A percentile compares a stretch with the other conserved stretches of the same genome.
phyloP scores from a whole-genome alignment of 2,888 invertebrate species.

The Nymphalis polychloros region DNA sequence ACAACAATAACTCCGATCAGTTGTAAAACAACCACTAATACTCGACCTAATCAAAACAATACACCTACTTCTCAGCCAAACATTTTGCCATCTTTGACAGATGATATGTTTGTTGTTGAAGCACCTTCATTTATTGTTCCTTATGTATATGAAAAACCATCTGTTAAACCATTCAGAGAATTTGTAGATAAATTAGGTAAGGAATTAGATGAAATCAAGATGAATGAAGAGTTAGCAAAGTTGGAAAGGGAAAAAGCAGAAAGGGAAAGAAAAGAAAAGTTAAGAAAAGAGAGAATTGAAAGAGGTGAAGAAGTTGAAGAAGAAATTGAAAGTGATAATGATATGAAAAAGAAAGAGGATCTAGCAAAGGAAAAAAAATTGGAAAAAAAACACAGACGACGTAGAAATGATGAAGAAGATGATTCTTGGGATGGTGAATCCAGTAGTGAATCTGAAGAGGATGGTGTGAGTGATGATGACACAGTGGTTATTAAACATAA shows the following conservation, averaged over 20 bases:
- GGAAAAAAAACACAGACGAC: slow-evolving; percentile 63
- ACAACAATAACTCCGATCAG: slow-evolving; percentile 81
- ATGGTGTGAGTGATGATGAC: slow-evolving; percentile 71
- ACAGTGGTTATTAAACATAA: slow-evolving; percentile 81
- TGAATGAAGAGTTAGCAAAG: slow-evolving; percentile 67
- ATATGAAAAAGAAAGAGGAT: slow-evolving; percentile 48
- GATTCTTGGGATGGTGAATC: slow-evolving; percentile 83
- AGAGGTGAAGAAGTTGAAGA: slow-evolving; percentile 56
- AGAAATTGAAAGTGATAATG: slow-evolving; percentile 48
- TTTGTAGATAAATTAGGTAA: slow-evolving; percentile 86
- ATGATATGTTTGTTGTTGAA: slow-evolving; percentile 96
- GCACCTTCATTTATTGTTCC: slow-evolving; percentile 96
- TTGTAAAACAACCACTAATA: slow-evolving; percentile 51
- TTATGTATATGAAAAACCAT: slow-evolving; percentile 95
- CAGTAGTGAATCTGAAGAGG: slow-evolving; percentile 78
- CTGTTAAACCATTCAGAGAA: slow-evolving; percentile 89
- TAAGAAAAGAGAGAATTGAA: slow-evolving; percentile 67
- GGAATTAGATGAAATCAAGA: slow-evolving; percentile 79
- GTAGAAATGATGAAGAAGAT: slow-evolving; percentile 79
- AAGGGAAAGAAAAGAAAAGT: slow-evolving; percentile 68
- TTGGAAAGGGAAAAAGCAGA: slow-evolving; percentile 60
- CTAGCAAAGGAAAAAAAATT: slow-evolving; percentile 57
- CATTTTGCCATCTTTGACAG: slow-evolving; percentile 90
- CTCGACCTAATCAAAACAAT: slow-evolving; percentile 42
- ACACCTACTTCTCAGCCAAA: slow-evolving; percentile 58